phyloP scores from a whole-genome alignment of 2,113 vertebrate species.

The Anguilla rostrata region DNA sequence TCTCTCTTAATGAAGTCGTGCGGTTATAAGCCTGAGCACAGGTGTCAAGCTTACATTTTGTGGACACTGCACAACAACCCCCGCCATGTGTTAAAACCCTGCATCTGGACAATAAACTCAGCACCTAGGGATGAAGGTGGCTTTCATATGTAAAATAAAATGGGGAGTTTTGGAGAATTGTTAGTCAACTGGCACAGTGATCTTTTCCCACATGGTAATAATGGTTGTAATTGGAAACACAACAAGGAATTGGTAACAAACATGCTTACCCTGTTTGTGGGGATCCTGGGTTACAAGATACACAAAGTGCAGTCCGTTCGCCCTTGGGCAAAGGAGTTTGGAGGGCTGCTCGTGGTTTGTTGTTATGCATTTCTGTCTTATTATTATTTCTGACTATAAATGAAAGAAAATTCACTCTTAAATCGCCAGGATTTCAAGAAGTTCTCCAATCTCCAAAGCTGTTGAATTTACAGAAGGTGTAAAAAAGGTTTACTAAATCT shows the following conservation, averaged over 20 bases:
- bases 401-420: neutral
- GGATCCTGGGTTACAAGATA: neutral
- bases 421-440: neutral
- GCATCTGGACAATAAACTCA: conserved; percentile 7
- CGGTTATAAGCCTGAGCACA: neutral
- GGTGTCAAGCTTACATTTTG: neutral
- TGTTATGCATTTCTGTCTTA: neutral
- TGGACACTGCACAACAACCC: neutral
- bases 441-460: neutral
- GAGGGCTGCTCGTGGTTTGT: neutral
- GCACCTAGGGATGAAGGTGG: neutral
- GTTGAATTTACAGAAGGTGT: neutral
- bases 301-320: neutral
- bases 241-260: neutral
- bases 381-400: too few relatives aligned
- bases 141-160: neutral
- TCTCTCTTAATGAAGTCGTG: neutral
- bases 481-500: neutral
- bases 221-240: neutral
- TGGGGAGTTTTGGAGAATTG: neutral
- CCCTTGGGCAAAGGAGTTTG: neutral
- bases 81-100: neutral
- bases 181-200: neutral
- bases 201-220: neutral
- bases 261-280: neutral